Percentiles rank a stretch among this genome's conserved stretches.
phyloP scores from a whole-genome alignment of 1,140 invertebrate genomes.

The Drosophila parvula region DNA sequence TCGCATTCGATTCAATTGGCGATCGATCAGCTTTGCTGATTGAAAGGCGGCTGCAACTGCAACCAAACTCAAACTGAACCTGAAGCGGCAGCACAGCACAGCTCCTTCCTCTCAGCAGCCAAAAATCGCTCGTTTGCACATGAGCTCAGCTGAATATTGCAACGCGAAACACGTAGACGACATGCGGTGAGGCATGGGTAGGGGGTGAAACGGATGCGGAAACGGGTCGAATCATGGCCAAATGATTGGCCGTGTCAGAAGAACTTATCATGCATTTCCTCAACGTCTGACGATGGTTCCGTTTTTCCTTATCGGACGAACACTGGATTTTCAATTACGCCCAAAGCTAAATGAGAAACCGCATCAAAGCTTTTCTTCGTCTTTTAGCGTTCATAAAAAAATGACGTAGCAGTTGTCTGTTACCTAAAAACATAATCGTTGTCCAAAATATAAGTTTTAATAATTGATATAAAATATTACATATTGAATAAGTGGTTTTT shows the following conservation, averaged over 20 bases:
- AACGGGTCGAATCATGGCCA: constrained; percentile 30
- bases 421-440: background rate
- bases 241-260: constrained; percentile 77
- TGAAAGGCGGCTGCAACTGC: constrained; percentile 56
- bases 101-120: constrained; percentile 42
- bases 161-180: constrained; percentile 76
- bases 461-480: too few species aligned
- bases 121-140: constrained; percentile 73
- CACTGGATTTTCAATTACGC: constrained; percentile 70
- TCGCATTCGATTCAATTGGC: constrained; percentile 77
- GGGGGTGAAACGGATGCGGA: constrained; percentile 4
- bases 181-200: background rate
- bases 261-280: constrained; percentile 73
- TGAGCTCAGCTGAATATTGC: constrained; percentile 80
- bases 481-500: too few species aligned
- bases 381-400: background rate
- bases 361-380: background rate
- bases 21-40: constrained; percentile 68
- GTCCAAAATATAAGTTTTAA: too few species aligned
- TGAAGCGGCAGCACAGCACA: constrained; percentile 2
- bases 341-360: constrained; percentile 16
- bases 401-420: background rate
- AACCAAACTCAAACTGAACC: constrained; percentile 13
- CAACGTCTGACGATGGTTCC: constrained; percentile 34
- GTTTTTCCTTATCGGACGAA: constrained; percentile 50